Percentiles rank a stretch among this genome's conserved stretches.
Conservation (phyloP, 2,797 vertebrate genomes). For the Vespertilio murinus region DNA sequence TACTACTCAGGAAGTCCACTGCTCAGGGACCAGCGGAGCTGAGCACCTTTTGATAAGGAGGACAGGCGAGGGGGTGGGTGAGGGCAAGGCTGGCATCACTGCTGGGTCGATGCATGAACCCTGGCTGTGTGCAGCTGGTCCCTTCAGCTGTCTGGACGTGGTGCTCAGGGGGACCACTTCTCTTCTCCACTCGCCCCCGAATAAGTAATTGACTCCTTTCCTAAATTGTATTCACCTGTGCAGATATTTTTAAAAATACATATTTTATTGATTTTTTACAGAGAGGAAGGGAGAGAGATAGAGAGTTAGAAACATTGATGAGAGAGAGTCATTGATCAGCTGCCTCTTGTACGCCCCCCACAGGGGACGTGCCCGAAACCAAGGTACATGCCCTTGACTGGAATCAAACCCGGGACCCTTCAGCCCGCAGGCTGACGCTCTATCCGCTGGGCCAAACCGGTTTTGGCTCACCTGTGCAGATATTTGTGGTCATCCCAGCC, state of each 20-base stretch:
- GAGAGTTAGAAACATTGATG: too few relatives aligned
- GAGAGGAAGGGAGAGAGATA: too few relatives aligned
- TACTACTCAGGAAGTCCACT: background rate
- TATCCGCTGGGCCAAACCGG: too few relatives aligned
- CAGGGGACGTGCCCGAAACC: too few relatives aligned
- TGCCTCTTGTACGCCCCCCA: too few relatives aligned
- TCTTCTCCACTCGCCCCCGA: background rate
- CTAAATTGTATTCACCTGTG: background rate
- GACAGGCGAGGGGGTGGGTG: too few relatives aligned
- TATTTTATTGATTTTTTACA: too few relatives aligned
- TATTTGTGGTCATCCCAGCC: background rate
- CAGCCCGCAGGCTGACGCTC: too few relatives aligned
- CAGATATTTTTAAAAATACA: too few relatives aligned
- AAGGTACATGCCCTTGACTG: too few relatives aligned
- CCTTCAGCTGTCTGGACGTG: background rate
- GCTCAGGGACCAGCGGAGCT: background rate
- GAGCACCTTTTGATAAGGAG: background rate
- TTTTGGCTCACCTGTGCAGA: constrained; percentile 45
- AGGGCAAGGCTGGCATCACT: fast-evolving
- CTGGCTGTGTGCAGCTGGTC: fast-evolving
- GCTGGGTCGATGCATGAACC: background rate
- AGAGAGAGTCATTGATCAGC: too few relatives aligned
- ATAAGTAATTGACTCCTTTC: background rate
- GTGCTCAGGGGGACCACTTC: background rate
- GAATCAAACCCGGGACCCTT: too few relatives aligned